phyloP scores from a whole-genome alignment of 2,113 vertebrate species.

The Cyprinodon brontotheroides region DNA sequence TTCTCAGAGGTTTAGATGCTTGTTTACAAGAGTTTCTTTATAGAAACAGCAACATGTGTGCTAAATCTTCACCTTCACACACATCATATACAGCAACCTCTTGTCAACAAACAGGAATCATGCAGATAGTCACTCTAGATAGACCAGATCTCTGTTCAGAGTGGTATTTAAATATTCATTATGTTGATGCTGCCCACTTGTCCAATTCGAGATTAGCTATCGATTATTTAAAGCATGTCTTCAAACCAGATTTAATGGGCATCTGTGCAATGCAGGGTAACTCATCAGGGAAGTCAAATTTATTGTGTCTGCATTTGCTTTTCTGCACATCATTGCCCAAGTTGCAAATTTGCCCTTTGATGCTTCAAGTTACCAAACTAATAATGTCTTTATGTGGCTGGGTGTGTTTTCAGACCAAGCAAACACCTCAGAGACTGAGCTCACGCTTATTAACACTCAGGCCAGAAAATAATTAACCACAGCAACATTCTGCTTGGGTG shows the following conservation, averaged over 20 bases:
- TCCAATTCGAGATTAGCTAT: conserved; percentile 42
- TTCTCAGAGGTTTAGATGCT: neutral
- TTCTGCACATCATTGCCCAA: conserved; percentile 31
- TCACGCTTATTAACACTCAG: conserved; percentile 32
- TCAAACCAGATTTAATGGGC: neutral
- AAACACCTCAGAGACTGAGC: conserved; percentile 6
- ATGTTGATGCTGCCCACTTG: conserved; percentile 13
- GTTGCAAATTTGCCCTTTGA: conserved; percentile 33
- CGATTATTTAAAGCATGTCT: conserved; percentile 15
- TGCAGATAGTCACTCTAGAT: neutral
- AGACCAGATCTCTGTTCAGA: neutral
- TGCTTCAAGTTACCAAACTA: conserved; percentile 42
- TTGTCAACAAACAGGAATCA: conserved; percentile 45
- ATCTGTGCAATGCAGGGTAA: conserved; percentile 1
- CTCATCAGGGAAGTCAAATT: conserved; percentile 17
- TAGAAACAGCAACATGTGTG: conserved; percentile 1
- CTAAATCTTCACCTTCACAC: neutral
- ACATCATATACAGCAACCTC: neutral
- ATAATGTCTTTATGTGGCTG: conserved; percentile 42
- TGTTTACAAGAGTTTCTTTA: neutral
- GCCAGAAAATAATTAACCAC: conserved; percentile 44
- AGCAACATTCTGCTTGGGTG: conserved; percentile 30
- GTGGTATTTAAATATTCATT: conserved; percentile 33
- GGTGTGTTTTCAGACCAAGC: conserved; percentile 17
- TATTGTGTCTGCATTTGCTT: conserved; percentile 20